Evolutionary conservation across 2,797 vertebrate species (phyloP).

Genomic region (Allobates femoralis): DNA sequence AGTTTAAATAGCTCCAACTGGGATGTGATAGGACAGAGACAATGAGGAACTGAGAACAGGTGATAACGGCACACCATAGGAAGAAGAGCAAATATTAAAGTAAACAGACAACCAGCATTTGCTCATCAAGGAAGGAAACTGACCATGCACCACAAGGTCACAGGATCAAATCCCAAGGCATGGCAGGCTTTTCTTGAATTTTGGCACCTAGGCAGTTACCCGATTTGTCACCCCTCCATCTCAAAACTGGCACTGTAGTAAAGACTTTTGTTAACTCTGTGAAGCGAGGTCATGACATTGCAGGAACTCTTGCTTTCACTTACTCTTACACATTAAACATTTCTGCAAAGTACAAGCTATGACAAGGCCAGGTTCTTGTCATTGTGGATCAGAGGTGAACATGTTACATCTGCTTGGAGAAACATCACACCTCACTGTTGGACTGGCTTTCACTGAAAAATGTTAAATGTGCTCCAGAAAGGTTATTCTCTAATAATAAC

Average conservation of each 20-base stretch:
- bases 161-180: no score
- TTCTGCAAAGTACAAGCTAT: not conserved
- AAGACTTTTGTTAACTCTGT: not conserved
- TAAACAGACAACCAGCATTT: no score
- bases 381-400: not conserved
- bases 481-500: not conserved
- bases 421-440: not conserved
- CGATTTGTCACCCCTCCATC: not conserved
- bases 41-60: no score
- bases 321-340: not conserved
- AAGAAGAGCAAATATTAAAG: no score
- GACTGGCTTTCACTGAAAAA: not conserved
- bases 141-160: no score
- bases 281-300: not conserved
- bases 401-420: conserved; percentile 3
- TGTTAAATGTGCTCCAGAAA: not conserved
- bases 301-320: not conserved
- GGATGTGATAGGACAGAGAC: no score
- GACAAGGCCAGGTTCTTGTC: not conserved
- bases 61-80: no score
- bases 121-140: no score
- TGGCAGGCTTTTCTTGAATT: no score
- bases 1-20: no score
- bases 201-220: no score
- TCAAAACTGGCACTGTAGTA: not conserved